phyloP scores from a whole-genome alignment of 2,797 vertebrate species.

The Myripristis murdjan region DNA sequence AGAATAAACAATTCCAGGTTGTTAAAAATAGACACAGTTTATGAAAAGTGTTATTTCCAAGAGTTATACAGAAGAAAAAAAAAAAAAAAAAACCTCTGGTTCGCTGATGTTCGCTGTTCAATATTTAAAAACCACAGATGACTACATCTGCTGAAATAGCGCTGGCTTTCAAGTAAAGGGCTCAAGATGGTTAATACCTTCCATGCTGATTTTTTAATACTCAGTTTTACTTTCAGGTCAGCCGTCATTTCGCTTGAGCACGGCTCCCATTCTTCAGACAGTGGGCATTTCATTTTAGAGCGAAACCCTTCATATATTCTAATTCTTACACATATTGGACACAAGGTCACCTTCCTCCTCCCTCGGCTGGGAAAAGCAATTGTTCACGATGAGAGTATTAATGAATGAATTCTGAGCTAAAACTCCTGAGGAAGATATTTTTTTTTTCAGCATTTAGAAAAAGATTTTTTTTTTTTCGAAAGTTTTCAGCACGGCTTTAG shows the following conservation, averaged over 20 bases:
- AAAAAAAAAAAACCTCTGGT: too few relatives aligned
- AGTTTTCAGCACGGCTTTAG: slow-evolving; percentile 36
- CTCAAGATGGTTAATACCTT: too few relatives aligned
- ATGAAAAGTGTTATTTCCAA: too few relatives aligned
- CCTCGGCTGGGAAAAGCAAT: slow-evolving; percentile 20
- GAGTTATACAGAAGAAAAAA: too few relatives aligned
- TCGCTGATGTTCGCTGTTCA: too few relatives aligned
- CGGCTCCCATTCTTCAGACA: slow-evolving; percentile 2
- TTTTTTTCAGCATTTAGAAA: slow-evolving; percentile 10
- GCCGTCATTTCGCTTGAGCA: slow-evolving; percentile 6
- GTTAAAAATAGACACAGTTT: too few relatives aligned
- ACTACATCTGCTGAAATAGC: too few relatives aligned
- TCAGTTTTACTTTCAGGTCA: background rate
- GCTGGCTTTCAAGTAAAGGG: too few relatives aligned
- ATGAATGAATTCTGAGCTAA: slow-evolving; percentile 25
- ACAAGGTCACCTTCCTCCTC: slow-evolving; percentile 29
- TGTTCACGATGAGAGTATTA: slow-evolving; percentile 6
- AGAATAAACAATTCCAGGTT: background rate
- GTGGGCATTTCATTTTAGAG: slow-evolving; percentile 3
- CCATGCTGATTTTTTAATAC: too few relatives aligned
- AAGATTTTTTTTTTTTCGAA: slow-evolving; percentile 7
- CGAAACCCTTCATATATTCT: slow-evolving; percentile 2
- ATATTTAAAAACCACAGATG: too few relatives aligned
- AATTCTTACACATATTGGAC: slow-evolving; percentile 2
- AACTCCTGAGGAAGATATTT: slow-evolving; percentile 1